Conservation (phyloP, 2,113 vertebrate species). For the Sarotherodon lohbergeri region DNA sequence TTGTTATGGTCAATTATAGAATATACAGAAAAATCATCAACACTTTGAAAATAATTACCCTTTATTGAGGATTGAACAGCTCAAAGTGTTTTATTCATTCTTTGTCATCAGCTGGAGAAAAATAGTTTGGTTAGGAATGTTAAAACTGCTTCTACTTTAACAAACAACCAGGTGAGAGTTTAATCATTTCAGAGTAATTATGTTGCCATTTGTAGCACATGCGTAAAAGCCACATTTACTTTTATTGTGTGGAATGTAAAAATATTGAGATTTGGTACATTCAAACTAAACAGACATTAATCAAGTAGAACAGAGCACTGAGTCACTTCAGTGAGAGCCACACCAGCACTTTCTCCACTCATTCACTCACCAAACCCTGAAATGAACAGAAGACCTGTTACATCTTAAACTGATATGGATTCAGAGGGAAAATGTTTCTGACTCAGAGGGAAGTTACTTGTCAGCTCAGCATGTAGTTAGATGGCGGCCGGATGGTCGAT, state of each 20-base stretch:
- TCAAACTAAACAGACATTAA: neutral
- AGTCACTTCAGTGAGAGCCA: neutral
- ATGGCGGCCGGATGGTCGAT: neutral
- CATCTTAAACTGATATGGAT: neutral
- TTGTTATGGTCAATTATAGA: neutral
- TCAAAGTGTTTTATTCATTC: neutral
- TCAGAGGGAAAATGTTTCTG: neutral
- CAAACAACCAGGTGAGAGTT: neutral
- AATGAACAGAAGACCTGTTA: neutral
- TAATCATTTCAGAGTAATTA: neutral
- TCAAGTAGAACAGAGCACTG: neutral
- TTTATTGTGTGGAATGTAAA: conserved; percentile 32
- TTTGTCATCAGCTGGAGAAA: neutral
- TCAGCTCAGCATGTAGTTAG: neutral
- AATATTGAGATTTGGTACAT: conserved; percentile 1
- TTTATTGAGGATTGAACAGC: neutral
- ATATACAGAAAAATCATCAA: neutral
- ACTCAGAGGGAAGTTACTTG: neutral
- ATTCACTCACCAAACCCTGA: neutral
- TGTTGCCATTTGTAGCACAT: neutral
- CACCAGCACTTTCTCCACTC: neutral
- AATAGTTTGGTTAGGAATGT: neutral
- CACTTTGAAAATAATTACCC: neutral
- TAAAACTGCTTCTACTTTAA: neutral
- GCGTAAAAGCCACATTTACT: neutral